phyloP scores from a whole-genome alignment of 2,113 vertebrate genomes.

The Pithys albifrons region DNA sequence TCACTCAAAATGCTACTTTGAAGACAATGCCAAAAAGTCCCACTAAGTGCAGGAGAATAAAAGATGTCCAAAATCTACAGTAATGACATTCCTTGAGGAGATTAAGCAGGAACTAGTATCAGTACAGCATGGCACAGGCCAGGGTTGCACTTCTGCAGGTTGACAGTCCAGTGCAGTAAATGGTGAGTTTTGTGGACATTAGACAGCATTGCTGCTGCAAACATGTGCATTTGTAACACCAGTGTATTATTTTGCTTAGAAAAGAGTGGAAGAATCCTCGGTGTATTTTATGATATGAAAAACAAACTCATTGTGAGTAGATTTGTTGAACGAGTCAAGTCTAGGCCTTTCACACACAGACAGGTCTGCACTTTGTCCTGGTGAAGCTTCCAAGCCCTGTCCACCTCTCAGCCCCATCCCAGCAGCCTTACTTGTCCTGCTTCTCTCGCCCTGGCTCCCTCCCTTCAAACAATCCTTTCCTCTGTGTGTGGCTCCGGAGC shows the following conservation, averaged over 20 bases:
- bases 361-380: not conserved
- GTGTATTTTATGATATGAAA: not conserved
- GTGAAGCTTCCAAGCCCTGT: not conserved
- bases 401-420: rapidly evolving
- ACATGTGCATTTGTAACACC: rapidly evolving
- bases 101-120: not conserved
- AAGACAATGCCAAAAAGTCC: not conserved
- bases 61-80: not conserved
- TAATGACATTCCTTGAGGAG: not conserved
- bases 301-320: not conserved
- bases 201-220: not conserved
- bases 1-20: not conserved
- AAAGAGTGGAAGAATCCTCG: not conserved
- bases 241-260: not conserved
- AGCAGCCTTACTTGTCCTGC: rapidly evolving
- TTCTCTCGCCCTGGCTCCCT: not conserved
- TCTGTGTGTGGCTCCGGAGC: not conserved
- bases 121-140: too few relatives aligned
- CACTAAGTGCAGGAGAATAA: not conserved
- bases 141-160: not conserved
- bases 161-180: not conserved
- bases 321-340: rapidly evolving
- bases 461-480: not conserved
- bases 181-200: not conserved
- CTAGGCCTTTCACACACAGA: rapidly evolving